These are phyloP conservation scores for Gallinago stenura DNA, from an alignment of 2,797 vertebrate species.

Conservation along the genomic window DNA sequence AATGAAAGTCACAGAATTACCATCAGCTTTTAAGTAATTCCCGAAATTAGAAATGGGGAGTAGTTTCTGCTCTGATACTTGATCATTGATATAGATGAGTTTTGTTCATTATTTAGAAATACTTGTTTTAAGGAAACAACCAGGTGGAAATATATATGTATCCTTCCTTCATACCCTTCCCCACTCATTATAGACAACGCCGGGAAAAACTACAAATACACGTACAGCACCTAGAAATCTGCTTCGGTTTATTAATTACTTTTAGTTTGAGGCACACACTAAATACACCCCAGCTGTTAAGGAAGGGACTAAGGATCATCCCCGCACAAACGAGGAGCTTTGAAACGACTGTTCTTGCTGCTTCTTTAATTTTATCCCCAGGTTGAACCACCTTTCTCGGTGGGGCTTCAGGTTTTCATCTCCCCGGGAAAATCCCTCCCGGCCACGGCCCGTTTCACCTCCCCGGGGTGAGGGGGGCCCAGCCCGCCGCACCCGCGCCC, in stretches of 20 bases:
- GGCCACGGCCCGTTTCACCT: accelerated
- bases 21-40: not conserved
- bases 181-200: accelerated
- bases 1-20: not conserved
- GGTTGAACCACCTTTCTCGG: accelerated
- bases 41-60: not conserved
- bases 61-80: not conserved
- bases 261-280: not conserved
- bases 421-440: not conserved
- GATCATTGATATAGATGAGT: not conserved
- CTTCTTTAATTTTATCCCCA: not conserved
- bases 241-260: not conserved
- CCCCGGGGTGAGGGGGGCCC: not conserved
- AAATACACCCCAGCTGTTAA: not conserved
- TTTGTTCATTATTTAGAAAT: not conserved
- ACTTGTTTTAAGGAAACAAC: not conserved
- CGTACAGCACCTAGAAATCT: not conserved
- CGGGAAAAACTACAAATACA: not conserved
- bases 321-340: not conserved
- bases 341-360: not conserved
- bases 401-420: not conserved
- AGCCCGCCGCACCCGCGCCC: not conserved
- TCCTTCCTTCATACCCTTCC: not conserved
- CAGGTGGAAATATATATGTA: not conserved
- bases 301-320: not conserved